Evolutionary conservation across 2,797 vertebrate species (phyloP), one percentile per base, ranked within the genome.

Genomic region (Acanthurus leucopareius): DNA sequence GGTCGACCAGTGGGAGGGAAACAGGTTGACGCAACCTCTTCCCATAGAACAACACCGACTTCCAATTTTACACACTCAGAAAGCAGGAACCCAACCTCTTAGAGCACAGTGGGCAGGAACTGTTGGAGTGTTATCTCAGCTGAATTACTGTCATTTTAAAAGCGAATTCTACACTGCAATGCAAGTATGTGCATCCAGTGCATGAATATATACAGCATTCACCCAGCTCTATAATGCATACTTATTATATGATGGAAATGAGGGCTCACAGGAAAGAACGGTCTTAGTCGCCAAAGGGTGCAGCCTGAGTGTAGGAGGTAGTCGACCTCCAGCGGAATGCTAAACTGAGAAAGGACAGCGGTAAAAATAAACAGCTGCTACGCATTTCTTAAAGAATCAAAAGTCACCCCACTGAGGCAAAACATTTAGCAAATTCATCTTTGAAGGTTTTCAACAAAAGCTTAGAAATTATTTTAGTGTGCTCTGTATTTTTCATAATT

Each of bases 1-100:
- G 85, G 77, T 74, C 58, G 22, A 67, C 64, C 86, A 69, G 87
- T 93, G 88, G 91, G 93, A 88, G 91, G 82, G 73, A 86, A 87
- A 80, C 83, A 84, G 84, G 71, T 87, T 83, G 80, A 75, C 10
- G 28, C 86, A 90, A 91, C 92, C 91, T 91, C 87, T 78, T 78
- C 69, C 86, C 79, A 53, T 87, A 60, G 77, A 85, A 73, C 84
- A 87, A 88, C 54, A 69, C 74, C 87, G 85, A 73, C 85, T 84
- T 88, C 73, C 85, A 92, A 90, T 90, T 87, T 80, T 83, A 76
- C 79, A 73, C 69, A 77, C 80, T 88, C 1, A 17, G 60, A 84
- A 81, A 88, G 78, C 70, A 77, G 79, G 65, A 89, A 77, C 9
- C 45, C 71, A 2, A 86, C 86, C 79, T 82, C 92, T 84, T 77